Percentiles rank a stretch among this genome's conserved stretches.
Evolutionary conservation across 2,888 invertebrate genomes (phyloP).

Genomic region (Hirtodrosophila confusa): DNA sequence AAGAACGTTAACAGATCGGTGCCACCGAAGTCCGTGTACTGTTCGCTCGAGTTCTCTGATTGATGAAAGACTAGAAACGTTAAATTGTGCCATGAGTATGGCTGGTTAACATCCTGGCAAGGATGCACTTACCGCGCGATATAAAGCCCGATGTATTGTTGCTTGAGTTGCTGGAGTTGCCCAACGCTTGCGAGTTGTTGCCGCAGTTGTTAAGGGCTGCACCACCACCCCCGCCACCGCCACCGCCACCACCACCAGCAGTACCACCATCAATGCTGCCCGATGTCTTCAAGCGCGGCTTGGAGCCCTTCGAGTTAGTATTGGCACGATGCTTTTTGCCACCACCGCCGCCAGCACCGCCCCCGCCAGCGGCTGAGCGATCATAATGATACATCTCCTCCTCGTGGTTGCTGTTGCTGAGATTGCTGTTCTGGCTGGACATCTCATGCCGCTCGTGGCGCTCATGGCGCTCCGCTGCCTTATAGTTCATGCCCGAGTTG

Average conservation of each 20-base stretch:
- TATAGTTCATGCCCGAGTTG: conserved; percentile 81
- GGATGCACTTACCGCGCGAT: conserved; percentile 85
- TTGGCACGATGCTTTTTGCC: conserved; percentile 83
- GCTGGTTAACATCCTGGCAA: conserved; percentile 15
- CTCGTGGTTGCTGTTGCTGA: conserved; percentile 79
- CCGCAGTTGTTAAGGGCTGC: conserved; percentile 12
- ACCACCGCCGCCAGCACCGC: conserved; percentile 61
- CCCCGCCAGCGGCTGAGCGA: conserved; percentile 55
- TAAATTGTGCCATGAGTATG: conserved; percentile 48
- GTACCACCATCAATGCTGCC: conserved; percentile 85
- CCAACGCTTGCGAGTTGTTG: conserved; percentile 31
- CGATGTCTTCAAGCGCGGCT: conserved; percentile 84
- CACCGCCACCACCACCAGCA: conserved; percentile 19
- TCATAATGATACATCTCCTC: conserved; percentile 81
- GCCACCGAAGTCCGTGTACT: conserved; percentile 89
- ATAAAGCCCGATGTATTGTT: conserved; percentile 86
- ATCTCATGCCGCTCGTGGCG: conserved; percentile 74
- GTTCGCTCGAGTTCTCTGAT: conserved; percentile 90
- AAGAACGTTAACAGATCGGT: conserved; percentile 95
- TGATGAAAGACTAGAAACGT: conserved; percentile 81
- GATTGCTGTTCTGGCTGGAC: conserved; percentile 77
- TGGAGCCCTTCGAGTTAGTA: conserved; percentile 83
- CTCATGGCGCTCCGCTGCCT: conserved; percentile 67
- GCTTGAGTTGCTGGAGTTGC: conserved; percentile 71
- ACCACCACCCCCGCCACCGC: conserved; percentile 62